A percentile compares a stretch with the other conserved stretches of the same genome.
Conservation (phyloP, 2,113 vertebrate genomes). For the mouse (Mus musculus) region GRCm39 chr6:80531001-80531500, state of each 20-base stretch:
- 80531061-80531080: background rate
- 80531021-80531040: background rate
- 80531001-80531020: background rate
- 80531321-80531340: background rate
- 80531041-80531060: background rate
- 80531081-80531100: conserved; percentile 1
- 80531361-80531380: background rate
- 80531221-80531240: conserved; percentile 45
- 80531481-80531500: conserved; percentile 20
- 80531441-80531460: conserved; percentile 16
- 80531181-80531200: conserved; percentile 64
- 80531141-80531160: background rate
- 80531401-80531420: background rate
- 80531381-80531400: background rate
- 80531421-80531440: background rate
- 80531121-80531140: conserved; percentile 43
- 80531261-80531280: conserved; percentile 49
- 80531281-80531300: conserved; percentile 56
- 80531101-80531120: background rate
- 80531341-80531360: background rate
- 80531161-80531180: background rate
- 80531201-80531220: conserved; percentile 46
- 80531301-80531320: background rate
- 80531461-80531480: conserved; percentile 54
- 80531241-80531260: conserved; percentile 58